Conservation (phyloP, 2,113 vertebrate genomes). For the Siphamia tubifer region DNA sequence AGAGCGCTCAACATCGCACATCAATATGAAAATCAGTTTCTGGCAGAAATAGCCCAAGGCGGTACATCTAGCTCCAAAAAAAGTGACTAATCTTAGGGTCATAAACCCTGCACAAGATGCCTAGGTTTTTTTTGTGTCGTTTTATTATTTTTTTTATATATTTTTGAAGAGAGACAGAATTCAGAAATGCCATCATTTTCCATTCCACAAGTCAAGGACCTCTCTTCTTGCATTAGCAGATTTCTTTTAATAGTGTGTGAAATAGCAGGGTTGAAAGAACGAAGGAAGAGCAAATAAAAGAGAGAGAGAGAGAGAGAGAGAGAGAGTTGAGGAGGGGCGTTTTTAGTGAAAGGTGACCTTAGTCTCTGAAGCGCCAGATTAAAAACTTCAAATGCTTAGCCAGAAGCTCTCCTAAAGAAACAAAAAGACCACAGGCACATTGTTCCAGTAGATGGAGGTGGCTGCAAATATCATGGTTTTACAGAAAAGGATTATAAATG, state of each 20-base stretch:
- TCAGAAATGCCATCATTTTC: slow-evolving; percentile 77
- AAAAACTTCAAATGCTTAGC: slow-evolving; percentile 78
- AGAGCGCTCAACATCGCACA: slow-evolving; percentile 78
- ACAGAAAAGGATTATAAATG: slow-evolving; percentile 73
- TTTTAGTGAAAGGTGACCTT: slow-evolving; percentile 76
- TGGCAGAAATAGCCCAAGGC: slow-evolving; percentile 76
- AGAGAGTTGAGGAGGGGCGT: too few relatives aligned
- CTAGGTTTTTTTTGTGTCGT: slow-evolving; percentile 64
- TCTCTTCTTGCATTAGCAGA: slow-evolving; percentile 69
- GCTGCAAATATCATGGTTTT: slow-evolving; percentile 71
- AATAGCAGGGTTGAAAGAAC: slow-evolving; percentile 74
- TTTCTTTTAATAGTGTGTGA: slow-evolving; percentile 80
- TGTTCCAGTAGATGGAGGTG: slow-evolving; percentile 66
- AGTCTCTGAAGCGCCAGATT: slow-evolving; percentile 75
- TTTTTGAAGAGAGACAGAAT: slow-evolving; percentile 72
- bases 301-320: slow-evolving; percentile 56
- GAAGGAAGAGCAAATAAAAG: slow-evolving; percentile 77
- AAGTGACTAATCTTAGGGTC: slow-evolving; percentile 82
- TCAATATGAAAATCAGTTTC: slow-evolving; percentile 86
- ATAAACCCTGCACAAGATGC: slow-evolving; percentile 77
- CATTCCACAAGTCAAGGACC: slow-evolving; percentile 70
- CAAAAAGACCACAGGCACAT: slow-evolving; percentile 68
- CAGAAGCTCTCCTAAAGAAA: slow-evolving; percentile 70
- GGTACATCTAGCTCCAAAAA: slow-evolving; percentile 77
- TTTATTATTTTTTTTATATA: too few relatives aligned